A percentile compares a stretch with the other conserved stretches of the same genome.
These are phyloP conservation scores for Drosophila punjabiensis DNA, from an alignment of 1,140 invertebrate genomes.

Conservation along the genomic window DNA sequence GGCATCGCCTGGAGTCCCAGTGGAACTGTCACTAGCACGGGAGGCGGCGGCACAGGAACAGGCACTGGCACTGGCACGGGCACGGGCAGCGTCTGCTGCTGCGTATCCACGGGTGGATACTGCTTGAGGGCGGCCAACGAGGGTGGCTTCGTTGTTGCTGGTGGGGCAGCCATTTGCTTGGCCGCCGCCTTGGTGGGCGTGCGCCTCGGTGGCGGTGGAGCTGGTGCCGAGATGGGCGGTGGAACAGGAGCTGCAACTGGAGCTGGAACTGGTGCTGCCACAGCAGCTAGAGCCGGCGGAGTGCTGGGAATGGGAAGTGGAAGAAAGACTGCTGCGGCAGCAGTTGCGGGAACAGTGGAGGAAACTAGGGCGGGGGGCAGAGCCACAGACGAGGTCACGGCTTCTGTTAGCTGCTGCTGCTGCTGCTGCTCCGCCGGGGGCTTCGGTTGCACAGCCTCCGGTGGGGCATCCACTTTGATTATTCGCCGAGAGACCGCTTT, in stretches of 20 bases:
- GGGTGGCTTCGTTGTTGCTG: conserved; percentile 13
- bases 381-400: neutral
- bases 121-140: conserved; percentile 40
- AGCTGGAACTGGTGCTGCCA: neutral
- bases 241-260: neutral
- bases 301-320: conserved; percentile 1
- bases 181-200: conserved; percentile 69
- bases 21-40: conserved; percentile 16
- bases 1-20: conserved; percentile 17
- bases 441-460: neutral
- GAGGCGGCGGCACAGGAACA: neutral
- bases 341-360: neutral
- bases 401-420: neutral
- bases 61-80: neutral
- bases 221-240: conserved; percentile 1
- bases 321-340: neutral
- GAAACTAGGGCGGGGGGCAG: neutral
- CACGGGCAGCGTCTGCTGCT: neutral
- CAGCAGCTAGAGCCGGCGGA: neutral
- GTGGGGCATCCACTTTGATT: conserved; percentile 58
- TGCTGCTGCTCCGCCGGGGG: neutral
- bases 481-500: conserved; percentile 74
- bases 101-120: conserved; percentile 31
- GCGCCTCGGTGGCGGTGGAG: conserved; percentile 14
- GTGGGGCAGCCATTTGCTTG: conserved; percentile 57